Evolutionary conservation across 2,797 vertebrate species (phyloP), one percentile per base, ranked within the genome.

Genomic region (Gastrophryne carolinensis): DNA sequence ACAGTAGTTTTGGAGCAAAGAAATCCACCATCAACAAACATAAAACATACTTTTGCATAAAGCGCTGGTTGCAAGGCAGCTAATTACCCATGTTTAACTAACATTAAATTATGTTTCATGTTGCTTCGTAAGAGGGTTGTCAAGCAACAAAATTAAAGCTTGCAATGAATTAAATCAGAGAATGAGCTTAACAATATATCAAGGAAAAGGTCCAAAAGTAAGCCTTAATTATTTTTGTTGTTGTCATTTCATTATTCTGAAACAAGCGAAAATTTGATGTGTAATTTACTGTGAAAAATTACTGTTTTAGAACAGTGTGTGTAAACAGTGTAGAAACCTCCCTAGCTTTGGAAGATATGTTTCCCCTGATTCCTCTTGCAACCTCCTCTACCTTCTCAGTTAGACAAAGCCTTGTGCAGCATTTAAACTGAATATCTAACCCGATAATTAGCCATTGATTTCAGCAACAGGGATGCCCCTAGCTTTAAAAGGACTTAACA

Each of bases 51-150:
- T 56, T 53, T 37, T 44, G 27, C 50, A 64, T 64, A 29, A 47
- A 57, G 49, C 17, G 35, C 26, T 66, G 39, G 65, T 23, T 57
- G 27, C 34, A 49, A 57, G 13, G 35, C 13, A 17, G 21, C 52
- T 74, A 74, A 74, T 74, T 73, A 66, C 52, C 19, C 15, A 66
- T 49, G 29, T 58, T 74, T 66, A 64, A 41, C 34, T 52, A 47
- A 65, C 71, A 58, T 57, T 66, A 57, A 34, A 66, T 74, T 66
- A 65, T 41, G 24, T 54, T 30, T 64, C 6, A n/a, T 30, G 60
- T 53, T 26, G 39, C 29, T 54, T 23, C 27, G 34, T 29, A 65
- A 30, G 15, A 54, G 13, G 15, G 58, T 49, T 66, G 62, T 34
- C 61, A 74, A 47, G 29, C 52, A 35, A 29, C 29, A n/a, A 44